These are phyloP conservation scores for Poecilia velifera DNA, from an alignment of 2,797 vertebrate species.

Conservation along the genomic window DNA sequence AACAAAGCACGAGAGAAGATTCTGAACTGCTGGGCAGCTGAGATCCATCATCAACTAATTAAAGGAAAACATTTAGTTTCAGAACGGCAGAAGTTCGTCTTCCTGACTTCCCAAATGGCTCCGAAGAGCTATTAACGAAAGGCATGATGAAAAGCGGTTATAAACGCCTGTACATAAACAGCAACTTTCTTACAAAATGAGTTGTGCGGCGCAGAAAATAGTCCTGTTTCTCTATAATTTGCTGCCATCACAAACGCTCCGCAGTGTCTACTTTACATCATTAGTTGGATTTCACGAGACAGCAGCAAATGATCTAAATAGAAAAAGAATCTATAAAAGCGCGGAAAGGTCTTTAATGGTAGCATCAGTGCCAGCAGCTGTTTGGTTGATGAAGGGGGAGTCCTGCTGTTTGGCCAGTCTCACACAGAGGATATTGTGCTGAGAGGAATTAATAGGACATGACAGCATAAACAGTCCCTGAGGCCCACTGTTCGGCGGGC, in stretches of 20 bases:
- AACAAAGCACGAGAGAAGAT: background rate
- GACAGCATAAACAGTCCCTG: slow-evolving; percentile 64
- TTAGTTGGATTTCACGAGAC: slow-evolving; percentile 21
- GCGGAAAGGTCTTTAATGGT: slow-evolving; percentile 43
- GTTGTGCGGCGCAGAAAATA: background rate
- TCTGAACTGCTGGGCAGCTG: background rate
- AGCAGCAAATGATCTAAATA: slow-evolving; percentile 16
- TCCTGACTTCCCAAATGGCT: background rate
- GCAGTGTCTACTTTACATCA: slow-evolving; percentile 4
- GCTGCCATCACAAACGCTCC: background rate
- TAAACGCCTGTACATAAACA: slow-evolving; percentile 1
- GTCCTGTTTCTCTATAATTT: too few relatives aligned
- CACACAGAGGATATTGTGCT: slow-evolving; percentile 56
- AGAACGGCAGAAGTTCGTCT: background rate
- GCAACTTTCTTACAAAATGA: background rate
- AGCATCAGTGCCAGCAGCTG: slow-evolving; percentile 48
- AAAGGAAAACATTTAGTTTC: slow-evolving; percentile 10
- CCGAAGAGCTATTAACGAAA: background rate
- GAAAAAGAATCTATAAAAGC: slow-evolving; percentile 26
- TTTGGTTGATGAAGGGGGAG: slow-evolving; percentile 53
- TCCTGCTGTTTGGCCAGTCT: slow-evolving; percentile 62
- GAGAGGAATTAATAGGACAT: slow-evolving; percentile 69
- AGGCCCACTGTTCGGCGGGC: slow-evolving; percentile 48
- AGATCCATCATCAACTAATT: background rate
- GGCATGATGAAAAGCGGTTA: background rate